Base-by-base conservation (phyloP, 1,140 invertebrate species). In the Drosophila paulistorum region DNA sequence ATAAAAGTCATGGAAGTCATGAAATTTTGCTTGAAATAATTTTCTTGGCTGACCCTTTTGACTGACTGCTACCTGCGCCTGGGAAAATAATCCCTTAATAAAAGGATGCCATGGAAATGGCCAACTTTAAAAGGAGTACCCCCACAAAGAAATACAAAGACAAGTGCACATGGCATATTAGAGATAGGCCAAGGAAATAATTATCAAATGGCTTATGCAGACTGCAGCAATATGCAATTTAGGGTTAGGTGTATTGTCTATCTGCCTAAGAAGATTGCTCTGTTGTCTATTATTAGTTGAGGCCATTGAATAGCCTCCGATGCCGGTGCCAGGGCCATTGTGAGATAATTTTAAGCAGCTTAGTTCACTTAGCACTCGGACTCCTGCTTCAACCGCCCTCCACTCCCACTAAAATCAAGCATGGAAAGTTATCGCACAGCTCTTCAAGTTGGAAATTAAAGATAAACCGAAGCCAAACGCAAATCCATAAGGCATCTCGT, bases 101-200 rank as follows among this genome's bases (percentile, higher is more conserved):
- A 69, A 64, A 39, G 62, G 71, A 64, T 68, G 60, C 51, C 59
- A 68, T 62, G 60, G 41, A n/a, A 54, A 58, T 35, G 9, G 20
- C 23, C 9, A 17, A 23, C 6, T 20, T 17, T 20, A 17, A 48
- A 7, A 7, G 6, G 7, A 30, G 30, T 14, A 6, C 45, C n/a
- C 45, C 20, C 6, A 7, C 20, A 26, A 20, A n/a, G 39, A 60
- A 45, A 51, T 30, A 39, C 37, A 55, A 54, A 39, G 33, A n/a
- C 13, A 30, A n/a, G n/a, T 65, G 48, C 17, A n/a, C 30, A 37
- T 3, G 7, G 35, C 35, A 2, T 11, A 10, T 11, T 37, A 0
- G 13, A 37, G 33, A 30, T 58, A 57, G 20, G 33, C n/a, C 57
- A 10, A 59, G 14, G 14, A 26, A 59, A 59, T 39, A 37, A 33